A percentile compares a stretch with the other conserved stretches of the same genome.
Evolutionary conservation across 2,797 vertebrate genomes (phyloP).

Genomic region (Sylvia borin): DNA sequence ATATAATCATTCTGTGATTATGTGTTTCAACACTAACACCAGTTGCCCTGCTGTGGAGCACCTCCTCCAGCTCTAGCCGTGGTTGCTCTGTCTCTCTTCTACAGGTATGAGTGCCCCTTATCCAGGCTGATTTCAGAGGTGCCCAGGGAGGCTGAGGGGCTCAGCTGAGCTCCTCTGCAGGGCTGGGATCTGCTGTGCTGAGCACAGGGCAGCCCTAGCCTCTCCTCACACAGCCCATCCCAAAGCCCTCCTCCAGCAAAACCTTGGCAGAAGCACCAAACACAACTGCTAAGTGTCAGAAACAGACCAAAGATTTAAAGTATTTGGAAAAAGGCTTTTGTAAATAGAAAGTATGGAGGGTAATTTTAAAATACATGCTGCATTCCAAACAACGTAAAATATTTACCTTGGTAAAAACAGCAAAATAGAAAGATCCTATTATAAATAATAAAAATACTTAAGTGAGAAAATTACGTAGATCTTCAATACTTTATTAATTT

Average conservation of each 20-base stretch:
- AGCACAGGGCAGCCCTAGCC: neutral
- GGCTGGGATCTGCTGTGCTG: neutral
- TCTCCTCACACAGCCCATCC: neutral
- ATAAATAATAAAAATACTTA: neutral
- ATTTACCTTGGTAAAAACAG: neutral
- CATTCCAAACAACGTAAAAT: neutral
- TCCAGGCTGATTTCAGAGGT: neutral
- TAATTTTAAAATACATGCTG: neutral
- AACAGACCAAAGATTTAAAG: neutral
- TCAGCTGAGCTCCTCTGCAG: neutral
- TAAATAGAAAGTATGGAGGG: neutral
- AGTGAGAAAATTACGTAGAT: neutral
- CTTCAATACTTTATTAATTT: neutral
- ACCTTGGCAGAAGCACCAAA: neutral
- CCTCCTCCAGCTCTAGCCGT: neutral
- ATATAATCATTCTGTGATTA: too few relatives aligned
- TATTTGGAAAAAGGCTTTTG: neutral
- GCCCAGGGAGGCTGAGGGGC: neutral
- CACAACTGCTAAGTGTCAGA: neutral
- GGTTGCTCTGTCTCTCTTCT: neutral
- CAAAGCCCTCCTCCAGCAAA: neutral
- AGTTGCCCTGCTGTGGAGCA: neutral
- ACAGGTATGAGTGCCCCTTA: neutral
- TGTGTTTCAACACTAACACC: too few relatives aligned
- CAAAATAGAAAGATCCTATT: neutral